These are phyloP conservation scores for Meandrusa payeni DNA, from an alignment of 2,888 invertebrate species.

Conservation along the genomic window DNA sequence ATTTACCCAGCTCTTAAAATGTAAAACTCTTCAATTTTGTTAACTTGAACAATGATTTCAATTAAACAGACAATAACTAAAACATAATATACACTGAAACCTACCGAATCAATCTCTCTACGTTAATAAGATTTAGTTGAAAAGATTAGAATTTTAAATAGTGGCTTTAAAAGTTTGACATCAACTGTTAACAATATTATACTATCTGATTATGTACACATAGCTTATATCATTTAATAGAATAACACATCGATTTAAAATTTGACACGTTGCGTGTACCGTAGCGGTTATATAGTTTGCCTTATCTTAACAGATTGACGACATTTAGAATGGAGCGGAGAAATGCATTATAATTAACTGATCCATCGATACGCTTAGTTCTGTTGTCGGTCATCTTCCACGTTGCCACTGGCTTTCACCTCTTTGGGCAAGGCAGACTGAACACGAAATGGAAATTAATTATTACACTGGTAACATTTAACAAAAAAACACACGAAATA, in stretches of 20 bases:
- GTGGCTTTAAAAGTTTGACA: conserved; percentile 6
- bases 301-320: conserved; percentile 39
- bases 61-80: too few species aligned
- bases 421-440: conserved; percentile 71
- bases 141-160: too few species aligned
- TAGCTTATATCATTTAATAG: conserved; percentile 54
- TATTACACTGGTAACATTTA: too few species aligned
- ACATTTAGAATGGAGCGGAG: conserved; percentile 54
- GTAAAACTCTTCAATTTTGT: conserved; percentile 72
- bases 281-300: conserved; percentile 40
- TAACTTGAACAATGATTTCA: too few species aligned
- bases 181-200: conserved; percentile 45
- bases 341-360: conserved; percentile 44
- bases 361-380: conserved; percentile 45
- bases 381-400: conserved; percentile 70
- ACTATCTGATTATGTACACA: conserved; percentile 68
- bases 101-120: too few species aligned
- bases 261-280: conserved; percentile 41
- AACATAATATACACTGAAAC: too few species aligned
- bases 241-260: conserved; percentile 64
- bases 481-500: too few species aligned
- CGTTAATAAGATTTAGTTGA: too few species aligned
- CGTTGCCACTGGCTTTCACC: conserved; percentile 63
- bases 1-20: conserved; percentile 76
- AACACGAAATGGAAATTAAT: conserved; percentile 35